Conservation (phyloP, 2,888 invertebrate genomes). For the Orthosia gracilis region DNA sequence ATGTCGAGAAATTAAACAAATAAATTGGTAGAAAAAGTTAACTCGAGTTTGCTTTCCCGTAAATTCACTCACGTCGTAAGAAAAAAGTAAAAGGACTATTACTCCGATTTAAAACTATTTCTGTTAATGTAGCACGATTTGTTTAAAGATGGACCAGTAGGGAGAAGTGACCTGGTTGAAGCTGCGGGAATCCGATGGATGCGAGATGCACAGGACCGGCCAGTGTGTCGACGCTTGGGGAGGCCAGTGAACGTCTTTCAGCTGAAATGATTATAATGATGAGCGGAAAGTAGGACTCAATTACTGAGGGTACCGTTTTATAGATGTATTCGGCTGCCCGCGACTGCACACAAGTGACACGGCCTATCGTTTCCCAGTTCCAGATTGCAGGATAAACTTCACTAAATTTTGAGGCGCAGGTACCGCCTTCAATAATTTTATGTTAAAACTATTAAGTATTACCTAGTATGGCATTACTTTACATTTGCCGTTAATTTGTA, state of each 20-base stretch:
- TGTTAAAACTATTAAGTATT: too few relatives aligned
- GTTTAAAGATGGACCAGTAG: background rate
- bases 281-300: background rate
- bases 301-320: background rate
- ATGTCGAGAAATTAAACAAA: background rate
- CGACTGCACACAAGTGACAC: background rate
- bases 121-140: background rate
- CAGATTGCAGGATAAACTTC: background rate
- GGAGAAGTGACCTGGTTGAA: too few relatives aligned
- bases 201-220: too few relatives aligned
- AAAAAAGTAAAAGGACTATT: background rate
- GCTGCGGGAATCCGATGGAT: too few relatives aligned
- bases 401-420: background rate
- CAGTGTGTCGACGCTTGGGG: too few relatives aligned
- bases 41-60: background rate
- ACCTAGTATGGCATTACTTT: background rate
- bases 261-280: too few relatives aligned
- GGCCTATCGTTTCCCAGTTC: background rate
- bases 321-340: background rate
- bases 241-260: too few relatives aligned
- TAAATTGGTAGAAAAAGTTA: background rate
- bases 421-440: too few relatives aligned
- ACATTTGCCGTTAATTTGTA: background rate
- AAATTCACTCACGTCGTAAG: background rate
- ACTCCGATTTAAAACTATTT: background rate